Conservation (phyloP, 2,888 invertebrate species). For the Drosophila rellima region DNA sequence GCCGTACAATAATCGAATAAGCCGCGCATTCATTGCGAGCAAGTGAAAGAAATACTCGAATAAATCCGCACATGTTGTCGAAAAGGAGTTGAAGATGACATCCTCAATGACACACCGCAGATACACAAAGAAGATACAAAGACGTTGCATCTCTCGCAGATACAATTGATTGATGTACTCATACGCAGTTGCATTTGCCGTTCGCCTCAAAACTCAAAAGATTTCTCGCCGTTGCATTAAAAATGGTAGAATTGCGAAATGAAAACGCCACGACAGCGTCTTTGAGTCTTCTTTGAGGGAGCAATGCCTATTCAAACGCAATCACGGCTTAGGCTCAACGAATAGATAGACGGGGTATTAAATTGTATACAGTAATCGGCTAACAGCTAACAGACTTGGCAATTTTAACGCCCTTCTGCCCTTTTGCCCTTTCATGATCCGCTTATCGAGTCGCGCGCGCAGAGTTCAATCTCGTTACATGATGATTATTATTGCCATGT, state of each 20-base stretch:
- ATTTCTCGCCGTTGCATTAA: conserved; percentile 38
- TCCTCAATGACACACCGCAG: conserved; percentile 50
- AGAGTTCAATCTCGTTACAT: conserved; percentile 69
- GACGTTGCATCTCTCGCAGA: conserved; percentile 22
- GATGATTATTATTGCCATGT: conserved; percentile 61
- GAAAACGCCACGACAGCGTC: conserved; percentile 38
- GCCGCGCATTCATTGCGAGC: conserved; percentile 73
- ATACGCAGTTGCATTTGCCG: conserved; percentile 54
- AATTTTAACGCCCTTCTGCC: conserved; percentile 50
- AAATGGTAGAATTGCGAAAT: conserved; percentile 53
- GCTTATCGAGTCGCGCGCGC: conserved; percentile 53
- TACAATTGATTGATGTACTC: conserved; percentile 70
- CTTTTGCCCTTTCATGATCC: conserved; percentile 45
- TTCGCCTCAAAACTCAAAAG: conserved; percentile 55
- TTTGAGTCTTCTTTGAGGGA: conserved; percentile 15
- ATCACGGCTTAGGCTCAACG: conserved; percentile 71
- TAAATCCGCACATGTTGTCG: conserved; percentile 76
- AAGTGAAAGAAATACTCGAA: conserved; percentile 66
- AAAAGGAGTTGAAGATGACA: conserved; percentile 68
- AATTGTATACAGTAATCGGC: conserved; percentile 68
- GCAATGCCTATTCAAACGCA: conserved; percentile 38
- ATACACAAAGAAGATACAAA: conserved; percentile 41
- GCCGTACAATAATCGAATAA: conserved; percentile 77
- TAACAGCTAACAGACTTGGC: conserved; percentile 62
- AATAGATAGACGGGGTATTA: conserved; percentile 47